Conservation (phyloP, 2,797 vertebrate species). For the Erethizon dorsatum region DNA sequence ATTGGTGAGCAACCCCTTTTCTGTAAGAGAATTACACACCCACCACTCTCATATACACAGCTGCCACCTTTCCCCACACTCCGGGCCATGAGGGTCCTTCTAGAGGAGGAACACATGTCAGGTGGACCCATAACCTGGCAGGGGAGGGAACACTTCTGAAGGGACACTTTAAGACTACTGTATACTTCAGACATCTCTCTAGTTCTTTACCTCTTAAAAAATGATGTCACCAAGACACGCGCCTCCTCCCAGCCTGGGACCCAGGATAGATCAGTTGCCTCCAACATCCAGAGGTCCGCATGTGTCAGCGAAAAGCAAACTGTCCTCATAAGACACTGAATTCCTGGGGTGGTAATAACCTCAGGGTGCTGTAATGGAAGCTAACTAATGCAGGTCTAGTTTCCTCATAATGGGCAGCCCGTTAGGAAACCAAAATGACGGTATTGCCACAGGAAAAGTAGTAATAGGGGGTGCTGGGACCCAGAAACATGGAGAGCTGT, state of each 20-base stretch:
- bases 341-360: too few relatives aligned
- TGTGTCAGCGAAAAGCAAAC: not conserved
- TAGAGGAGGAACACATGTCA: rapidly evolving
- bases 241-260: not conserved
- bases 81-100: not conserved
- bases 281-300: too few relatives aligned
- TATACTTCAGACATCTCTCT: not conserved
- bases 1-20: not conserved
- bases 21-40: not conserved
- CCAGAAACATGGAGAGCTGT: not conserved
- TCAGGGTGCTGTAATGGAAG: not conserved
- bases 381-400: not conserved
- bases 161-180: not conserved
- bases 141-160: not conserved
- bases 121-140: not conserved
- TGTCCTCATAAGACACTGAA: too few relatives aligned
- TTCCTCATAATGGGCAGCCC: not conserved
- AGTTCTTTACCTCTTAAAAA: not conserved
- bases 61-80: too few relatives aligned
- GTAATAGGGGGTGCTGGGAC: rapidly evolving
- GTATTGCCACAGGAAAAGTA: rapidly evolving
- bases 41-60: too few relatives aligned
- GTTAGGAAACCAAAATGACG: not conserved
- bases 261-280: too few relatives aligned
- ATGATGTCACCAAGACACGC: rapidly evolving